These are phyloP conservation scores for Anabas testudineus DNA, from an alignment of 2,797 vertebrate genomes.

Conservation along the genomic window DNA sequence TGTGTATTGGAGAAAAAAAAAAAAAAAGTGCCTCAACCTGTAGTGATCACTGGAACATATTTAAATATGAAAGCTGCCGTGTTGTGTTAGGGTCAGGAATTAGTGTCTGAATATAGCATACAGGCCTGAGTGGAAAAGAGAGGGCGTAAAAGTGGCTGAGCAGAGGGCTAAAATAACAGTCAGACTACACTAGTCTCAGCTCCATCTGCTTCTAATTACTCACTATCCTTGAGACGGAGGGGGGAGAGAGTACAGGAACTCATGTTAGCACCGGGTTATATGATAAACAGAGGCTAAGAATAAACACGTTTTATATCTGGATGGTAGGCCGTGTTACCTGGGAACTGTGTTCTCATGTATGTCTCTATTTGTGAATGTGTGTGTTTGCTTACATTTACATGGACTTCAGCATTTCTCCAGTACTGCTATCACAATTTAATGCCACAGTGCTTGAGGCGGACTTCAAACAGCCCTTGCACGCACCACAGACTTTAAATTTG, in stretches of 20 bases:
- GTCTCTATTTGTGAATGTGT: constrained; percentile 37
- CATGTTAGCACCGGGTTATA: constrained; percentile 65
- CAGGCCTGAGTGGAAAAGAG: constrained; percentile 84
- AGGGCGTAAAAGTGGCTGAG: constrained; percentile 80
- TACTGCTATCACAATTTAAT: constrained; percentile 62
- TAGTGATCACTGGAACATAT: constrained; percentile 57
- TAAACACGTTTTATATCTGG: constrained; percentile 56
- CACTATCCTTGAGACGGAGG: constrained; percentile 86
- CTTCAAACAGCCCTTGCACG: constrained; percentile 60
- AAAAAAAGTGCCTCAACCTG: constrained; percentile 42
- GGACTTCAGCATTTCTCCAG: constrained; percentile 39
- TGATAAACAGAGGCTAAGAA: constrained; percentile 61
- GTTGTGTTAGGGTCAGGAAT: constrained; percentile 70
- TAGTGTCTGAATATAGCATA: constrained; percentile 85
- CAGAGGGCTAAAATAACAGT: constrained; percentile 97
- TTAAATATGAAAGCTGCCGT: constrained; percentile 54
- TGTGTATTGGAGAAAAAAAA: constrained; percentile 48
- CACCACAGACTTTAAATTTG: constrained; percentile 63
- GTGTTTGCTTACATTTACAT: constrained; percentile 37
- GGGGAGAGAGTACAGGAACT: constrained; percentile 62
- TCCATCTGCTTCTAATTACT: constrained; percentile 98
- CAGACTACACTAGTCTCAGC: constrained; percentile 86
- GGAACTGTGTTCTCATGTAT: constrained; percentile 49
- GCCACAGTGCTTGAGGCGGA: constrained; percentile 53
- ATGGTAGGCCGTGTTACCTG: constrained; percentile 42